Percentiles rank a stretch among this genome's conserved stretches.
Evolutionary conservation across 2,888 invertebrate species (phyloP).

Genomic region (Linnaemya vulpina): DNA sequence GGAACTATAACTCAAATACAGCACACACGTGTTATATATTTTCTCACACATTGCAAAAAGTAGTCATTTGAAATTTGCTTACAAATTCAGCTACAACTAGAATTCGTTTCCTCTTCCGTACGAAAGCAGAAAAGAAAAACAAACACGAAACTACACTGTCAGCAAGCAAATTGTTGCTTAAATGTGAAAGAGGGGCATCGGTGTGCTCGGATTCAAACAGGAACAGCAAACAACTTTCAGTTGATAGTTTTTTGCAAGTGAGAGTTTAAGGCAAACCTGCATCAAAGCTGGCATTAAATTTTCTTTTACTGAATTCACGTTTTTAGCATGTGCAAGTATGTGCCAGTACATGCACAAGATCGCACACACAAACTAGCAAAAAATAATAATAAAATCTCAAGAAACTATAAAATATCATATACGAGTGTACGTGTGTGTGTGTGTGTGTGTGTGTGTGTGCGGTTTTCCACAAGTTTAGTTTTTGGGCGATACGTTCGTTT

Average conservation of each 20-base stretch:
- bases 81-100: slow-evolving; percentile 49
- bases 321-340: background rate
- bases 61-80: slow-evolving; percentile 55
- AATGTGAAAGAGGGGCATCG: slow-evolving; percentile 28
- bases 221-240: slow-evolving; percentile 40
- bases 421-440: slow-evolving; percentile 38
- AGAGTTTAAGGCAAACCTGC: slow-evolving; percentile 45
- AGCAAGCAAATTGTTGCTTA: slow-evolving; percentile 67
- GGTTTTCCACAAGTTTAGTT: slow-evolving; percentile 35
- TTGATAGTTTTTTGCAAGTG: slow-evolving; percentile 43
- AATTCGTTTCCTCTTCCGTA: slow-evolving; percentile 16
- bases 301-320: slow-evolving; percentile 26
- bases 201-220: slow-evolving; percentile 27
- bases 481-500: slow-evolving; percentile 16
- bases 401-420: slow-evolving; percentile 62
- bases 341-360: background rate
- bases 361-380: background rate
- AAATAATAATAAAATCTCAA: slow-evolving; percentile 52
- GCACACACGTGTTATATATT: slow-evolving; percentile 30
- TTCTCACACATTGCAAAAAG: slow-evolving; percentile 2
- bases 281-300: slow-evolving; percentile 41
- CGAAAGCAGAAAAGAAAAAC: slow-evolving; percentile 16
- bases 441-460: slow-evolving; percentile 35
- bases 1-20: slow-evolving; percentile 59
- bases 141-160: slow-evolving; percentile 48